Conservation (phyloP, 2,113 vertebrate genomes). For the Peromyscus polionotus region DNA sequence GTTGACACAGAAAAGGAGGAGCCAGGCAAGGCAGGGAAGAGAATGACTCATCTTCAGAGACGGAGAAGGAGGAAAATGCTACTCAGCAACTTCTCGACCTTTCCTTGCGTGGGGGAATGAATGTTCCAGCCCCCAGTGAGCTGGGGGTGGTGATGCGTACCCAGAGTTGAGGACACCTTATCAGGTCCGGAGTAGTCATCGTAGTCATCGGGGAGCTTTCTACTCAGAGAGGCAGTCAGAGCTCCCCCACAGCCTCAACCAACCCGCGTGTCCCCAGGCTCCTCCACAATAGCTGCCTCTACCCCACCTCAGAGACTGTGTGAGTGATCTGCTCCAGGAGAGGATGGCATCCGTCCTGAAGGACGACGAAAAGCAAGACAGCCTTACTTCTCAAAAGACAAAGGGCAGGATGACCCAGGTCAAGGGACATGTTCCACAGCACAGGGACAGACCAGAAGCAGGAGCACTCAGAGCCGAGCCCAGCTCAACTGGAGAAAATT, state of each 20-base stretch:
- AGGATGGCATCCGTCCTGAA: not conserved
- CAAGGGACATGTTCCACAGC: not conserved
- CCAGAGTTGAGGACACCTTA: not conserved
- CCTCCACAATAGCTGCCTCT: not conserved
- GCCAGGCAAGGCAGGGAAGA: not conserved
- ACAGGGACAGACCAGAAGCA: not conserved
- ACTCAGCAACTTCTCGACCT: slow-evolving; percentile 56
- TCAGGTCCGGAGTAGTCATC: not conserved
- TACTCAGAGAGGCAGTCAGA: not conserved
- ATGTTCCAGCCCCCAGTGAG: not conserved
- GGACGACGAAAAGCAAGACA: not conserved
- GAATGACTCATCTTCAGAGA: slow-evolving; percentile 63
- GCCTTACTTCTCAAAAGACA: not conserved
- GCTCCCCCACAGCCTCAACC: not conserved
- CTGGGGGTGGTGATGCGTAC: not conserved
- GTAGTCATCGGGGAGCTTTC: not conserved
- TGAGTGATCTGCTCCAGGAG: not conserved
- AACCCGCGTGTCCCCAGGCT: not conserved
- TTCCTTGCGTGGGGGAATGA: slow-evolving; percentile 11
- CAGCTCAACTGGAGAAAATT: not conserved
- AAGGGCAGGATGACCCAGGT: not conserved
- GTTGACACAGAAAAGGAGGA: not conserved
- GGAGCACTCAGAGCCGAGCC: not conserved
- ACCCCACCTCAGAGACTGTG: not conserved
- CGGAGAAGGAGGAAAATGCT: not conserved